These are phyloP conservation scores for Bufotes viridis DNA, from an alignment of 2,797 vertebrate genomes.

Conservation along the genomic window DNA sequence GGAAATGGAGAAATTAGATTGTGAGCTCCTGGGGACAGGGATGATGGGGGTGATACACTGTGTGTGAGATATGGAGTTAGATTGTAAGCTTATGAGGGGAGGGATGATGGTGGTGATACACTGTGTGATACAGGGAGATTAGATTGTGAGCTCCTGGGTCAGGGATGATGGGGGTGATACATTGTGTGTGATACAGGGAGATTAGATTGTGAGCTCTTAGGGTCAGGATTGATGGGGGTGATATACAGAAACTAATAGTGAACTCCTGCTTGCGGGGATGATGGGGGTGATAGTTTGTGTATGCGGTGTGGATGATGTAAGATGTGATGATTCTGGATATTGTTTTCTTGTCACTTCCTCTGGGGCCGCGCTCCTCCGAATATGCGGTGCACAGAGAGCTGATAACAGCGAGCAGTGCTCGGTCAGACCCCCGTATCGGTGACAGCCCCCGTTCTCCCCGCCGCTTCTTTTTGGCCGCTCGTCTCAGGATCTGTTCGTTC, in stretches of 20 bases:
- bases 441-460: background rate
- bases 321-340: background rate
- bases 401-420: background rate
- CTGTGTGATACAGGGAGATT: too few species aligned
- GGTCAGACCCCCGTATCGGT: background rate
- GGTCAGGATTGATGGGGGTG: background rate
- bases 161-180: too few species aligned
- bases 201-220: too few species aligned
- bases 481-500: constrained; percentile 2
- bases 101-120: too few species aligned
- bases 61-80: too few species aligned
- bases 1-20: too few species aligned
- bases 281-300: background rate
- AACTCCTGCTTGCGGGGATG: background rate
- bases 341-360: background rate
- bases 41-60: too few species aligned
- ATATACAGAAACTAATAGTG: background rate
- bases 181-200: too few species aligned
- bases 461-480: background rate
- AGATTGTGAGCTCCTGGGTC: too few species aligned
- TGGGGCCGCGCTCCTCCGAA: background rate
- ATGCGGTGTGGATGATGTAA: background rate
- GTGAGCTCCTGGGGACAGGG: too few species aligned
- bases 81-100: too few species aligned
- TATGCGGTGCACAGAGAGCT: background rate